phyloP scores from a whole-genome alignment of 1,140 invertebrate species.

The Vollenhovia emeryi region DNA sequence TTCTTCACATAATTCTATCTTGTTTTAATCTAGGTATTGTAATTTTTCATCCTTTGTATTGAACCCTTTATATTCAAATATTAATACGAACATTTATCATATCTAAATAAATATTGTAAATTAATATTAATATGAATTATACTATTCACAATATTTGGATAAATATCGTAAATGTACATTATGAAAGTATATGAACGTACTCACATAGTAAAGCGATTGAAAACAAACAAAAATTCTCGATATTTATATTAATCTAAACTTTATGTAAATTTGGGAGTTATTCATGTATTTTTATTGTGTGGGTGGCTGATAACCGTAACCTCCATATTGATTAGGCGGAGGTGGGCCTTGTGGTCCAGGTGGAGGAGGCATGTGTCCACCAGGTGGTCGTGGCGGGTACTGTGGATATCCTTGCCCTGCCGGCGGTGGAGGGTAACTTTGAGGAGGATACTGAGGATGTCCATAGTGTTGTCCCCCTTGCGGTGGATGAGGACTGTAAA shows the following conservation, averaged over 20 bases:
- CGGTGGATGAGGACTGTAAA: slow-evolving; percentile 82
- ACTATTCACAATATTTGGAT: slow-evolving; percentile 2
- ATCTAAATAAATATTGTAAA: slow-evolving; percentile 4
- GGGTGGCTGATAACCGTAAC: slow-evolving; percentile 85
- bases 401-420: slow-evolving; percentile 82
- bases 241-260: slow-evolving; percentile 22
- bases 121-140: neutral
- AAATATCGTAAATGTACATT: slow-evolving; percentile 20
- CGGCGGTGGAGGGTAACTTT: slow-evolving; percentile 83
- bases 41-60: slow-evolving; percentile 4
- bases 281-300: slow-evolving; percentile 79
- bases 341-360: slow-evolving; percentile 84
- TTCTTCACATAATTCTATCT: neutral
- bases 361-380: slow-evolving; percentile 83
- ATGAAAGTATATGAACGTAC: neutral
- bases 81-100: neutral
- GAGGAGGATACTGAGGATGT: slow-evolving; percentile 84
- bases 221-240: slow-evolving; percentile 12
- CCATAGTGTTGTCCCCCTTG: slow-evolving; percentile 83
- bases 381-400: slow-evolving; percentile 82
- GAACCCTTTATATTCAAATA: neutral
- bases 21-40: neutral
- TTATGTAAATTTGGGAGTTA: slow-evolving; percentile 49
- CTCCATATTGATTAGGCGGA: slow-evolving; percentile 84
- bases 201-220: neutral